These are phyloP conservation scores for Anaspis maculata DNA, from an alignment of 2,888 invertebrate species.

Conservation along the genomic window DNA sequence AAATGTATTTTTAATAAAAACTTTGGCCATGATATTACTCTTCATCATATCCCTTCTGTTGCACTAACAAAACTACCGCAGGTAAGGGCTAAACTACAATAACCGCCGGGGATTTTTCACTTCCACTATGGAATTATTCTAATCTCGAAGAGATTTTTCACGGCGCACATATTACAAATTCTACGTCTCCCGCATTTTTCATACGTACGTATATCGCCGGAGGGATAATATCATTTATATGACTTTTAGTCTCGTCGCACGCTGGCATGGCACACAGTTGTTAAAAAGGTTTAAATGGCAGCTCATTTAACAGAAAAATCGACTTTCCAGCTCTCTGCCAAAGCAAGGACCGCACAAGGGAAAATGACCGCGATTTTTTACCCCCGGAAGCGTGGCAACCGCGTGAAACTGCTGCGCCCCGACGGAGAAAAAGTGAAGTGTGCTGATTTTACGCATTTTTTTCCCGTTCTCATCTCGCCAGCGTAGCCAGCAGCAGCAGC, in stretches of 20 bases:
- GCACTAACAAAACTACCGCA: too few species aligned
- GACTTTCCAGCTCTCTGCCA: constrained; percentile 17
- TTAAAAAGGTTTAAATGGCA: constrained; percentile 13
- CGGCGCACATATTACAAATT: too few species aligned
- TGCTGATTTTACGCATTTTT: constrained; percentile 11
- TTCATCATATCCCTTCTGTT: background rate
- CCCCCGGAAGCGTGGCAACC: too few species aligned
- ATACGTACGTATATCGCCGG: constrained; percentile 2
- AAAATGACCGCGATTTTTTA: constrained; percentile 20
- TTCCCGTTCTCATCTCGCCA: too few species aligned
- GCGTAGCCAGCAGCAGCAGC: too few species aligned
- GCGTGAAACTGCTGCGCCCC: too few species aligned
- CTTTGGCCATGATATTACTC: constrained; percentile 4
- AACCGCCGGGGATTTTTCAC: too few species aligned
- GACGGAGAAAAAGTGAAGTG: constrained; percentile 6
- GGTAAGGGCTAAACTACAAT: too few species aligned
- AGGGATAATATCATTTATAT: constrained; percentile 12
- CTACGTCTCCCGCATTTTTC: constrained; percentile 6
- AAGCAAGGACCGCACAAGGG: constrained; percentile 18
- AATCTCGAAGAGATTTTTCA: too few species aligned
- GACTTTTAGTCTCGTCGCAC: constrained; percentile 9
- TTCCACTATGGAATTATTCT: too few species aligned
- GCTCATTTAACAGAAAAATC: constrained; percentile 22
- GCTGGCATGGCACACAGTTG: too few species aligned
- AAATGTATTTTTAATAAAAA: constrained; percentile 24